phyloP scores from a whole-genome alignment of 2,888 invertebrate species.

The Acrobasis suavella region DNA sequence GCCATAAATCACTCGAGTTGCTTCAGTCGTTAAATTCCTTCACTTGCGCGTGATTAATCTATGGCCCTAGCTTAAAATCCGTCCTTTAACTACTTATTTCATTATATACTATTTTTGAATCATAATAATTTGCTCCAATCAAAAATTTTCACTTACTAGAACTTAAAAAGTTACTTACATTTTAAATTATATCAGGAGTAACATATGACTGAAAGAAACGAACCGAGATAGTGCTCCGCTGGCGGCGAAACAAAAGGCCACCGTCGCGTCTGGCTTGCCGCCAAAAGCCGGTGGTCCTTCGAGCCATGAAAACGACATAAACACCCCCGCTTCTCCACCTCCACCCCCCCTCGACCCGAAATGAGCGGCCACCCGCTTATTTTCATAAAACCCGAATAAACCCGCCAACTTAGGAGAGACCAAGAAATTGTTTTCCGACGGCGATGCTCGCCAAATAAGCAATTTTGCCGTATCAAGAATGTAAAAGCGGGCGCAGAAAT shows the following conservation, averaged over 20 bases:
- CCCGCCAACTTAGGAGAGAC: conserved; percentile 59
- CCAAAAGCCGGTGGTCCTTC: conserved; percentile 63
- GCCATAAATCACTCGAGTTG: too few relatives aligned
- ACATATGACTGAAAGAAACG: conserved; percentile 39
- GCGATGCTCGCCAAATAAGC: conserved; percentile 41
- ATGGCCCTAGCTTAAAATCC: too few relatives aligned
- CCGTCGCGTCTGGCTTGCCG: conserved; percentile 63
- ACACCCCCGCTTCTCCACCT: conserved; percentile 51
- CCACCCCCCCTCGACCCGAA: conserved; percentile 59
- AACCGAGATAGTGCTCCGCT: conserved; percentile 48
- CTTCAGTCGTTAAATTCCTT: too few relatives aligned
- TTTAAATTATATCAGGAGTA: neutral
- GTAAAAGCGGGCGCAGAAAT: neutral
- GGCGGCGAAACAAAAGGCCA: conserved; percentile 60
- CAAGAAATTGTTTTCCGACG: conserved; percentile 61
- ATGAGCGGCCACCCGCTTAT: conserved; percentile 80
- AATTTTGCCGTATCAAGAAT: conserved; percentile 17
- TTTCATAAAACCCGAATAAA: conserved; percentile 79
- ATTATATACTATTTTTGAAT: too few relatives aligned
- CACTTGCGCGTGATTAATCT: too few relatives aligned
- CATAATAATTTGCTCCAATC: too few relatives aligned
- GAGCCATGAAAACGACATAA: conserved; percentile 73
- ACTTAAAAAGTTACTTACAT: too few relatives aligned
- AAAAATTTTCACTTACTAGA: too few relatives aligned
- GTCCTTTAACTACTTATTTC: too few relatives aligned